Conservation (phyloP, 2,888 invertebrate species). For the Tenthredo scrophulariae region DNA sequence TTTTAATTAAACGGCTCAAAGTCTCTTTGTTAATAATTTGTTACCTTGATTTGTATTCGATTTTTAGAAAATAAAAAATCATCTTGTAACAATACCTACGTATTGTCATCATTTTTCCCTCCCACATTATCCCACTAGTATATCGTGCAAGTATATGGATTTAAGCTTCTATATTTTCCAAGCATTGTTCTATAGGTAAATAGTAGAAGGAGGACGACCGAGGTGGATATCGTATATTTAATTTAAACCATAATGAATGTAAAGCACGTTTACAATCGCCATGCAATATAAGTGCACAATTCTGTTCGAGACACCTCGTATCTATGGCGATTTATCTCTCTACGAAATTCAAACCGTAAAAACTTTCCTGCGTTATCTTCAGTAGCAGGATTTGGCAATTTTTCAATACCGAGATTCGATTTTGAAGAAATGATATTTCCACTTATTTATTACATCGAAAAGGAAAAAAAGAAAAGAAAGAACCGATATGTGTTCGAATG, state of each 20-base stretch:
- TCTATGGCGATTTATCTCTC: neutral
- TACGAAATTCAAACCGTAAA: neutral
- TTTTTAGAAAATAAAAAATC: too few species aligned
- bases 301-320: neutral
- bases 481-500: neutral
- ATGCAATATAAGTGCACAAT: neutral
- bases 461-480: too few species aligned
- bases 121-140: neutral
- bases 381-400: neutral
- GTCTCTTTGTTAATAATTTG: too few species aligned
- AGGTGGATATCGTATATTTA: neutral
- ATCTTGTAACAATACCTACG: neutral
- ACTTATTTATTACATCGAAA: neutral
- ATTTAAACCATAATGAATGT: conserved; percentile 7
- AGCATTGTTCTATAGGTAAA: neutral
- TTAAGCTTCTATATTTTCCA: neutral
- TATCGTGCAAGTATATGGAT: neutral
- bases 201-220: too few species aligned
- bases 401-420: neutral
- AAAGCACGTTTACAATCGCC: neutral
- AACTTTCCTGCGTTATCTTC: neutral
- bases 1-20: too few species aligned
- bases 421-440: neutral
- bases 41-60: too few species aligned
- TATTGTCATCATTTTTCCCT: neutral